Percentiles rank a stretch among this genome's conserved stretches.
Conservation (phyloP, 2,888 invertebrate genomes). For the Synergus japonicus region DNA sequence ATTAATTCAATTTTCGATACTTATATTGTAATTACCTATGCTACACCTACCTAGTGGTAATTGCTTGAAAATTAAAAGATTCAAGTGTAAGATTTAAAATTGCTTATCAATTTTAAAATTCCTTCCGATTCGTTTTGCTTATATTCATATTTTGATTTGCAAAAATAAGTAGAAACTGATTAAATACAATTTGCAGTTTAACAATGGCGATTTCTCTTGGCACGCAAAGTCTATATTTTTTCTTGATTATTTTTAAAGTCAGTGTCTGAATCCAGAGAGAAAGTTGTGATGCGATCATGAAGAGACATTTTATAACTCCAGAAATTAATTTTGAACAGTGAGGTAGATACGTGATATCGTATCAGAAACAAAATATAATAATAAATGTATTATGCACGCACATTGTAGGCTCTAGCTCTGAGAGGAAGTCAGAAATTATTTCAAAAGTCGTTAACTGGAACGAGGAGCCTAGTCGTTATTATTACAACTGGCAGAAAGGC, state of each 20-base stretch:
- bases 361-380: not conserved
- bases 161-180: not conserved
- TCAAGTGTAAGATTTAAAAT: not conserved
- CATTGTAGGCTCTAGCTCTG: not conserved
- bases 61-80: not conserved
- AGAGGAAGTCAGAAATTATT: not conserved
- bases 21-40: not conserved
- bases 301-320: not conserved
- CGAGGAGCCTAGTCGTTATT: not conserved
- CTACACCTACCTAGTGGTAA: not conserved
- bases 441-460: conserved; percentile 1
- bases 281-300: not conserved
- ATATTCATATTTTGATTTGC: not conserved
- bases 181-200: not conserved
- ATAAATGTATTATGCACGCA: not conserved
- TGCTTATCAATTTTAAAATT: too few species aligned
- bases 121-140: not conserved
- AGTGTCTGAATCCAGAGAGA: conserved; percentile 3
- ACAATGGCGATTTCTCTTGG: not conserved
- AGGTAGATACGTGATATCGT: not conserved
- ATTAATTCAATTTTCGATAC: not conserved
- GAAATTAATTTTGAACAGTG: not conserved
- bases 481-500: not conserved
- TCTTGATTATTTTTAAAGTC: not conserved
- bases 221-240: not conserved